Percentiles rank a stretch among this genome's conserved stretches.
phyloP scores from a whole-genome alignment of 2,888 invertebrate species.

The Lasioglossum zephyrum region DNA sequence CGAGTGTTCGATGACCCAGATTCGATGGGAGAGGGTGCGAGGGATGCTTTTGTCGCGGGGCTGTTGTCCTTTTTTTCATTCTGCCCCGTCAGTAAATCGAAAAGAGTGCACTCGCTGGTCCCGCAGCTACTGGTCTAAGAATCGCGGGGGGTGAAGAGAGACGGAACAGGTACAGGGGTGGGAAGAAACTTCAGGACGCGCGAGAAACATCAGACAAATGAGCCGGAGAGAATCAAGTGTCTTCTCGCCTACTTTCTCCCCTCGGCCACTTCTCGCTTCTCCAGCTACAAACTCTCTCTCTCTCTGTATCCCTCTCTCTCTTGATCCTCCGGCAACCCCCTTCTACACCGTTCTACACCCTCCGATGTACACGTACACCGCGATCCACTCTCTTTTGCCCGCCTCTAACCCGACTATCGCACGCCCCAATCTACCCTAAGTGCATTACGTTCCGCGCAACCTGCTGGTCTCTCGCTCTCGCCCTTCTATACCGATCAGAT shows the following conservation, averaged over 20 bases:
- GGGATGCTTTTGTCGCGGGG: constrained; percentile 33
- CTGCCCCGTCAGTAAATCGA: constrained; percentile 47
- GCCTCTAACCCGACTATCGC: constrained; percentile 44
- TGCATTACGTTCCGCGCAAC: constrained; percentile 54
- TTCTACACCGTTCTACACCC: neutral
- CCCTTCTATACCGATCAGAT: constrained; percentile 9
- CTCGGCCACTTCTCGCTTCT: constrained; percentile 23
- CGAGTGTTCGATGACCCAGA: constrained; percentile 39
- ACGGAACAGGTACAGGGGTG: neutral
- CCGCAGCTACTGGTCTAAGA: neutral
- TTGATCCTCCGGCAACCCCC: neutral
- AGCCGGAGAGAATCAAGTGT: constrained; percentile 42
- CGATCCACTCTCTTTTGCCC: neutral
- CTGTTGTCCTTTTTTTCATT: constrained; percentile 3
- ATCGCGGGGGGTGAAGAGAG: neutral
- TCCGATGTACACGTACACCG: neutral
- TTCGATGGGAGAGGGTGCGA: constrained; percentile 15
- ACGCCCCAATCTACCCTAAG: constrained; percentile 62
- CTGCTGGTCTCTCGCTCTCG: neutral
- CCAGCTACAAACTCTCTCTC: neutral
- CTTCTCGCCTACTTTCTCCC: constrained; percentile 18
- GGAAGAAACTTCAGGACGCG: neutral
- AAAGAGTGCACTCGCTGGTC: constrained; percentile 22
- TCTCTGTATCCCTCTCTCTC: neutral
- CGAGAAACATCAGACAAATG: constrained; percentile 56